These are phyloP conservation scores for Euclidia mi DNA, from an alignment of 2,888 invertebrate genomes.

Conservation along the genomic window DNA sequence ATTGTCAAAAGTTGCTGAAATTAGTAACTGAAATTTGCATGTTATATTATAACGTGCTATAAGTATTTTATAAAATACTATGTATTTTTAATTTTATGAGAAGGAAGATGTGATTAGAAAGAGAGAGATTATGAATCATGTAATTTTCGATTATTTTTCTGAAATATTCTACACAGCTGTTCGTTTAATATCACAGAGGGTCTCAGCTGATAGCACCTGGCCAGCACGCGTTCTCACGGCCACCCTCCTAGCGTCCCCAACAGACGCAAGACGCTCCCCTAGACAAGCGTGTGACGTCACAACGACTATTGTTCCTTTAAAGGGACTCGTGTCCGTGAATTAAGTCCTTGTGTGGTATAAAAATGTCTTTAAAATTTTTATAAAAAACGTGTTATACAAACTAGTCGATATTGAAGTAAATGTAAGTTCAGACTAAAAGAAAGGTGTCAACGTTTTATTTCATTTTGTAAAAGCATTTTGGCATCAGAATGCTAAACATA, in stretches of 20 bases:
- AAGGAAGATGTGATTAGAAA: not conserved
- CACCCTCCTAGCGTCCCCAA: constrained; percentile 65
- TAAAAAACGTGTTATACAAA: too few species aligned
- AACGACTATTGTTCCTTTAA: constrained; percentile 54
- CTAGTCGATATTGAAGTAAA: too few species aligned
- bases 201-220: constrained; percentile 81
- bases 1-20: too few species aligned
- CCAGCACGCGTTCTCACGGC: constrained; percentile 85
- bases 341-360: constrained; percentile 48
- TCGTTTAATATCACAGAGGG: constrained; percentile 47
- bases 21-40: too few species aligned
- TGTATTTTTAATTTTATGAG: too few species aligned
- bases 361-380: too few species aligned
- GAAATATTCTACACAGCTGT: constrained; percentile 73
- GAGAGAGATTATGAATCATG: not conserved
- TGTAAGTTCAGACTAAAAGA: too few species aligned
- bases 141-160: constrained; percentile 25
- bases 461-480: too few species aligned
- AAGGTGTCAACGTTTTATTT: too few species aligned
- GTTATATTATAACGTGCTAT: too few species aligned
- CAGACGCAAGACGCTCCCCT: constrained; percentile 62
- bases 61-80: too few species aligned
- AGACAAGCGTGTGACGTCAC: constrained; percentile 68
- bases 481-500: too few species aligned
- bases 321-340: constrained; percentile 76